Evolutionary conservation across 2,113 vertebrate genomes (phyloP), one percentile per base, ranked within the genome.

Genomic region (Dolichotis patagonum): DNA sequence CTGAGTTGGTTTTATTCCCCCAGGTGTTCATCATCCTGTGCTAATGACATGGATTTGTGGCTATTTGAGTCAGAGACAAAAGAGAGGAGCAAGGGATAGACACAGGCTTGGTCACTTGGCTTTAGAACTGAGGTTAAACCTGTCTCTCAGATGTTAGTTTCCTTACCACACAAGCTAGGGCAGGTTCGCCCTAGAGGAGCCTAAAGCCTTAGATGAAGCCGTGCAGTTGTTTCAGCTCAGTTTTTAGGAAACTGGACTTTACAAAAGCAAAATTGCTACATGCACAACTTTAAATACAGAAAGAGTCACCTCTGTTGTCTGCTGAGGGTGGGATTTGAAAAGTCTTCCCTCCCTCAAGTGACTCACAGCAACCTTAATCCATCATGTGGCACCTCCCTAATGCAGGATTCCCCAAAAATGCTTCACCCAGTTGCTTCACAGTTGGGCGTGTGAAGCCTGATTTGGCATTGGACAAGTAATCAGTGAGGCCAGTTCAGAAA

Each of bases 21-120:
- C 38, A 96, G 49, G 96, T 94, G 86, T 77, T 97, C 96, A 90
- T 80, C 62, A 75, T 73, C 95, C 63, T 26, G 0, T 58, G 85
- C 94, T 97, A 98, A 98, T 95, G 87, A 95, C 35, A 86, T 86
- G 94, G 28, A 28, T 97, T 98, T 97, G 95, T 95, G 88, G 93
- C 95, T 98, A 95, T 86, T 85, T 97, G 83, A 49, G 85, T 97
- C 96, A 90, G 90, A 94, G 81, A 97, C 96, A 91, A 41, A 62
- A 49, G 69, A 95, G 14, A 85, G 62, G 14, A 43, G 65, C 85
- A 78, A 52, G 26, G 52, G 95, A 52, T 60, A 65, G 24, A 43
- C 87, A 83, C 87, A 97, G 77, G 90, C 65, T 97, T 95, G 96
- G 96, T 96, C 69, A 67, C 88, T 97, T 98, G 97, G 95, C 97